Conservation (phyloP, 2,797 vertebrate species). For the Myotis daubentonii region DNA sequence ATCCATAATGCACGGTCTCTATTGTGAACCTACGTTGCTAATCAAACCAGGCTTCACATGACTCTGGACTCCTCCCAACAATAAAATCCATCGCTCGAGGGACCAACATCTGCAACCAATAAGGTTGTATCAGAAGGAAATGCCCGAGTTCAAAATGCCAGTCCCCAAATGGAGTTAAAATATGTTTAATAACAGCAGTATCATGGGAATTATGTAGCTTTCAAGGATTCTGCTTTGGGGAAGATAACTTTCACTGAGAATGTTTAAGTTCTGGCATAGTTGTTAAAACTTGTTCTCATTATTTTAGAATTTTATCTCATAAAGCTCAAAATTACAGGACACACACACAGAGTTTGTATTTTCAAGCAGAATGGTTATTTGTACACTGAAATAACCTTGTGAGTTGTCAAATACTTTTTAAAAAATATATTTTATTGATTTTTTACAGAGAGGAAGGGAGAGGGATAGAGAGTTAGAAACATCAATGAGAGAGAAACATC, state of each 20-base stretch:
- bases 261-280: constrained; percentile 5
- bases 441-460: too few species aligned
- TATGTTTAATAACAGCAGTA: neutral
- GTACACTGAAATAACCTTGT: neutral
- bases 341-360: neutral
- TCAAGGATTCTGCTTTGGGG: neutral
- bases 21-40: constrained; percentile 30
- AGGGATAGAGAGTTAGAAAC: too few species aligned
- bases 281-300: constrained; percentile 32
- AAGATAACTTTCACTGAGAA: neutral
- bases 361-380: constrained; percentile 26
- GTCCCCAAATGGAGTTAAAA: constrained; percentile 21
- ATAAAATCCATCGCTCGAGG: neutral
- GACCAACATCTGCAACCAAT: neutral
- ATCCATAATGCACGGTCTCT: neutral
- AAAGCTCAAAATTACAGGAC: neutral
- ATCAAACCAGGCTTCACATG: constrained; percentile 23
- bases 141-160: neutral
- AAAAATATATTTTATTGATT: too few species aligned
- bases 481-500: too few species aligned
- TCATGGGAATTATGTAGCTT: neutral
- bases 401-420: neutral
- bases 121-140: neutral
- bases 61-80: constrained; percentile 31
- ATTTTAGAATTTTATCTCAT: neutral